A percentile compares a stretch with the other conserved stretches of the same genome.
These are phyloP conservation scores for Cheilinus undulatus DNA, from an alignment of 2,113 vertebrate species.

Conservation along the genomic window DNA sequence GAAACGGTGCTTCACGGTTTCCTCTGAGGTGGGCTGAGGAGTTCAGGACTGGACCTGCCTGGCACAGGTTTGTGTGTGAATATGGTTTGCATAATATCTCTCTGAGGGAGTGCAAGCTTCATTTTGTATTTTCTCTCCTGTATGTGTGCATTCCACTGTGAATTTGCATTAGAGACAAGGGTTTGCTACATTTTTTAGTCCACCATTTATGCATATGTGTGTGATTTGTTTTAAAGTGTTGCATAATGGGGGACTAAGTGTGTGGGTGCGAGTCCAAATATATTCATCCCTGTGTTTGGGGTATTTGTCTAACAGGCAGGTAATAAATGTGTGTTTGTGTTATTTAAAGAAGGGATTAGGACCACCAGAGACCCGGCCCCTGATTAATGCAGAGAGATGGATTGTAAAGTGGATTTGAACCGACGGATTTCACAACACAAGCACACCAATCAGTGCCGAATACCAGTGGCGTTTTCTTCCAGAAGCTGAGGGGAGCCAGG, in stretches of 20 bases:
- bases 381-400: slow-evolving; percentile 49
- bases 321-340: background rate
- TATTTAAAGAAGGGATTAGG: slow-evolving; percentile 50
- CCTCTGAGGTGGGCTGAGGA: background rate
- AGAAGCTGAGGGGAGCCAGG: too few relatives aligned
- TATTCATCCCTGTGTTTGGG: slow-evolving; percentile 9
- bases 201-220: background rate
- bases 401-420: slow-evolving; percentile 49
- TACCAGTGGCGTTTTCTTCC: too few relatives aligned
- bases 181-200: too few relatives aligned
- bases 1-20: background rate
- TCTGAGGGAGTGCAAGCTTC: background rate
- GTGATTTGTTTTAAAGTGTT: slow-evolving; percentile 35
- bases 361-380: slow-evolving; percentile 36
- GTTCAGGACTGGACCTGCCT: background rate
- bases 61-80: background rate
- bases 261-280: slow-evolving; percentile 5
- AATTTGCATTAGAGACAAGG: too few relatives aligned
- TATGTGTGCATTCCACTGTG: slow-evolving; percentile 6
- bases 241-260: slow-evolving; percentile 37
- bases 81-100: slow-evolving; percentile 9
- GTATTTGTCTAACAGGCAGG: slow-evolving; percentile 10
- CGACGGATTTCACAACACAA: slow-evolving; percentile 15
- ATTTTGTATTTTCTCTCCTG: background rate
- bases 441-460: background rate